Percentiles rank a stretch among this genome's conserved stretches.
Evolutionary conservation across 2,888 invertebrate species (phyloP).

Genomic region (Coelinius sp.): DNA sequence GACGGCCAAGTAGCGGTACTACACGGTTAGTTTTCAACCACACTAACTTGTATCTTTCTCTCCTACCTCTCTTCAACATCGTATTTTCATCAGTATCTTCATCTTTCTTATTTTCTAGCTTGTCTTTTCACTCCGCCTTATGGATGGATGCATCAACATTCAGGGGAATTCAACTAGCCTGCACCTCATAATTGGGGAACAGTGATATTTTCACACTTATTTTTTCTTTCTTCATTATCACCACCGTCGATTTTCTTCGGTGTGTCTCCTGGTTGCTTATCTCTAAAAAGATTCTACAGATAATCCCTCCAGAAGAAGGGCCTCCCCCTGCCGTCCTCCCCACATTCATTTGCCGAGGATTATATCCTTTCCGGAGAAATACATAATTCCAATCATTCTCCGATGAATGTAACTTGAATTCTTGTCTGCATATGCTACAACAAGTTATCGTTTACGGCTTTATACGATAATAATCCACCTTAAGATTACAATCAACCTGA

Average conservation of each 20-base stretch:
- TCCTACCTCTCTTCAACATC: slow-evolving; percentile 25
- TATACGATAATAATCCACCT: too few relatives aligned
- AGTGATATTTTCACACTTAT: slow-evolving; percentile 28
- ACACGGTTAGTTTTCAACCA: slow-evolving; percentile 21
- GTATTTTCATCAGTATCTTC: neutral
- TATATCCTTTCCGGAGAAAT: too few relatives aligned
- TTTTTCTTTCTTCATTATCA: slow-evolving; percentile 31
- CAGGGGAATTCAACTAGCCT: neutral
- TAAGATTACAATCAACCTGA: too few relatives aligned
- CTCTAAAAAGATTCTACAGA: too few relatives aligned
- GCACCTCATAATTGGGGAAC: slow-evolving; percentile 5
- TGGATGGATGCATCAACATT: neutral
- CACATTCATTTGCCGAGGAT: too few relatives aligned
- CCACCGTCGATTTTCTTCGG: neutral
- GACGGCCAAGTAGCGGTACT: slow-evolving; percentile 51
- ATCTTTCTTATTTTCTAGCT: neutral
- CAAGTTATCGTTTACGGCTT: too few relatives aligned
- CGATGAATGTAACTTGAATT: too few relatives aligned
- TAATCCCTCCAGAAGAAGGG: too few relatives aligned
- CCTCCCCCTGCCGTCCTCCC: too few relatives aligned
- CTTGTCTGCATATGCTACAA: too few relatives aligned
- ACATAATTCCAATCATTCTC: too few relatives aligned
- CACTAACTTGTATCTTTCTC: slow-evolving; percentile 6
- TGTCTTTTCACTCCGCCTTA: neutral
- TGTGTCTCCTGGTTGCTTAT: too few relatives aligned